Percentiles rank a stretch among this genome's conserved stretches.
These are phyloP conservation scores for Drosophila sulfurigaster DNA, from an alignment of 1,140 invertebrate species.

Conservation along the genomic window DNA sequence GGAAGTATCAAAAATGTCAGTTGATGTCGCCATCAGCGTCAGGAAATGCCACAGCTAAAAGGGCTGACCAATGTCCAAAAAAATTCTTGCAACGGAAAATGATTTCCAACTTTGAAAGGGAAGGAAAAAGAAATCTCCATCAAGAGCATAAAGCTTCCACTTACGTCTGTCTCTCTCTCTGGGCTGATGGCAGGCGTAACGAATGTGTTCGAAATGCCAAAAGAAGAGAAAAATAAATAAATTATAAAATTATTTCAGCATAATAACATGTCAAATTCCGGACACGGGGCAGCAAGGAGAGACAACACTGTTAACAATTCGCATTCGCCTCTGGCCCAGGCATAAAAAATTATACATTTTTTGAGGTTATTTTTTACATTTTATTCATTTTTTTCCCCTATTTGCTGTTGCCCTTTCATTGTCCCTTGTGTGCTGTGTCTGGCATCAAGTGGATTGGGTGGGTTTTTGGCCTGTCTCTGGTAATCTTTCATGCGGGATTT, in stretches of 20 bases:
- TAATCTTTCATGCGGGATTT: slow-evolving; percentile 79
- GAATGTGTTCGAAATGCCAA: slow-evolving; percentile 42
- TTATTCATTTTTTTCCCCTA: slow-evolving; percentile 66
- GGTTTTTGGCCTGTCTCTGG: slow-evolving; percentile 43
- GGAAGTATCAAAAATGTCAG: slow-evolving; percentile 69
- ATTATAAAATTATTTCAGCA: slow-evolving; percentile 84
- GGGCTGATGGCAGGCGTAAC: slow-evolving; percentile 61
- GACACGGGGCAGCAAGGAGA: slow-evolving; percentile 28
- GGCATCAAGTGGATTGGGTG: slow-evolving; percentile 62
- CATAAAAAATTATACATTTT: slow-evolving; percentile 65
- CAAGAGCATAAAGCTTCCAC: neutral
- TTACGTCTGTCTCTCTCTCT: slow-evolving; percentile 33
- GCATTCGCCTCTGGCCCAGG: slow-evolving; percentile 45
- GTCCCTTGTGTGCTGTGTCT: slow-evolving; percentile 56
- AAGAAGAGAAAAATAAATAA: slow-evolving; percentile 74
- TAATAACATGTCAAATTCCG: slow-evolving; percentile 74
- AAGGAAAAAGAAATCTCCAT: neutral
- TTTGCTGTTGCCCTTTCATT: slow-evolving; percentile 3
- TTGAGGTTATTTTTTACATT: slow-evolving; percentile 71
- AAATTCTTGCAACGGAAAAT: slow-evolving; percentile 41
- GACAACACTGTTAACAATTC: slow-evolving; percentile 62
- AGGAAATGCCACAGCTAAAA: slow-evolving; percentile 54
- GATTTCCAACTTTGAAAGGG: neutral
- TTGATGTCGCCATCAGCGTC: slow-evolving; percentile 64
- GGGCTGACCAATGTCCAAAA: slow-evolving; percentile 43